Evolutionary conservation across 1,140 invertebrate genomes (phyloP).

Genomic region (Drosophila paulistorum): DNA sequence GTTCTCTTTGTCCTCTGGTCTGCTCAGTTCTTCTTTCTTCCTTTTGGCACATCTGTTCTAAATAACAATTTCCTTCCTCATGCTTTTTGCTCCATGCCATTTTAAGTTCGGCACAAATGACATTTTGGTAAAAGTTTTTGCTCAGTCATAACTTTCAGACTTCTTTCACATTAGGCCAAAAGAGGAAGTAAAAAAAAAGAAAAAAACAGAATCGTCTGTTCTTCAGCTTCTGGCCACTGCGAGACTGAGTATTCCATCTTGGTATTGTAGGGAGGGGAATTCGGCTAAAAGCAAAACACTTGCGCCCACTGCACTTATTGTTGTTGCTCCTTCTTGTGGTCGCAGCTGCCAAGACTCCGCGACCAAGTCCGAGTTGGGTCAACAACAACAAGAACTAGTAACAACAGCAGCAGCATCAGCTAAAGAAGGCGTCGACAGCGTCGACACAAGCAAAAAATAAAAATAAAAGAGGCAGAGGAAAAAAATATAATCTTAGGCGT

Average conservation of each 20-base stretch:
- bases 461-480: slow-evolving; percentile 1
- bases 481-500: slow-evolving; percentile 28
- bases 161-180: not conserved
- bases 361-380: slow-evolving; percentile 44
- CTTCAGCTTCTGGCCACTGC: slow-evolving; percentile 12
- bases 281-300: slow-evolving; percentile 62
- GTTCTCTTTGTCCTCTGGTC: not conserved
- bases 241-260: slow-evolving; percentile 35
- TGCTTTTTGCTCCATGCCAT: slow-evolving; percentile 9
- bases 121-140: slow-evolving; percentile 21
- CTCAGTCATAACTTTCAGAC: slow-evolving; percentile 20
- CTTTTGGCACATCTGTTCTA: slow-evolving; percentile 55
- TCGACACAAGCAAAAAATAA: not conserved
- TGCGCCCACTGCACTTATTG: slow-evolving; percentile 63
- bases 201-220: too few relatives aligned
- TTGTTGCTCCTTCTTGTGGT: slow-evolving; percentile 39
- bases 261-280: not conserved
- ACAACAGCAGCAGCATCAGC: slow-evolving; percentile 38
- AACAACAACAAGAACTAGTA: slow-evolving; percentile 26
- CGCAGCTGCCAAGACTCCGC: slow-evolving; percentile 69
- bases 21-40: slow-evolving; percentile 8
- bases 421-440: slow-evolving; percentile 13
- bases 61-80: slow-evolving; percentile 23
- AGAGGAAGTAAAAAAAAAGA: too few relatives aligned
- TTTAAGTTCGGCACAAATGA: slow-evolving; percentile 24